These are phyloP conservation scores for Sesamia nonagrioides DNA, from an alignment of 1,140 invertebrate genomes.

Conservation along the genomic window DNA sequence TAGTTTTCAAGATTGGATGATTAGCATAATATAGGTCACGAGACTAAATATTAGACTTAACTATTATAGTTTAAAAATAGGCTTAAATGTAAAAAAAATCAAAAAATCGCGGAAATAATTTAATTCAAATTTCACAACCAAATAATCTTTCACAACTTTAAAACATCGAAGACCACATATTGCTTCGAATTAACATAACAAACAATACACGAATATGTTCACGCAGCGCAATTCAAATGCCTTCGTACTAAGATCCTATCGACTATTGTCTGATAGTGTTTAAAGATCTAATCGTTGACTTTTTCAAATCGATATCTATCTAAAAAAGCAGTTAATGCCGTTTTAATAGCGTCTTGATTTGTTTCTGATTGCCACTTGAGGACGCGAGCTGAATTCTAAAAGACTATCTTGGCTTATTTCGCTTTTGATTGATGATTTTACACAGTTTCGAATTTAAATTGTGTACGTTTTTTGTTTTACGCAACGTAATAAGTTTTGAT, in stretches of 20 bases:
- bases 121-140: not conserved
- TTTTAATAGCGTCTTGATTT: constrained; percentile 78
- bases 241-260: constrained; percentile 43
- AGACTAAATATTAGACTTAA: too few species aligned
- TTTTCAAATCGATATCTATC: constrained; percentile 75
- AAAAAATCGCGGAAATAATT: too few species aligned
- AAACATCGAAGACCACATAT: constrained; percentile 9
- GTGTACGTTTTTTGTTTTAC: constrained; percentile 44
- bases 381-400: constrained; percentile 60
- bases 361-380: constrained; percentile 71
- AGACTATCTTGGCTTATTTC: constrained; percentile 60
- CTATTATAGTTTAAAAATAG: too few species aligned
- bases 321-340: constrained; percentile 68
- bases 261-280: constrained; percentile 53
- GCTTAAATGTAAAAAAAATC: too few species aligned
- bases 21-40: not conserved
- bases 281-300: constrained; percentile 67
- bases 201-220: constrained; percentile 7
- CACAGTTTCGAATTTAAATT: constrained; percentile 55
- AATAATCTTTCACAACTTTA: not conserved
- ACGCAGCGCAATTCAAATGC: constrained; percentile 28
- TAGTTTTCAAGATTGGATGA: not conserved
- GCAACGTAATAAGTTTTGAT: not conserved
- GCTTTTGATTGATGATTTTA: constrained; percentile 70
- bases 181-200: constrained; percentile 26